phyloP scores from a whole-genome alignment of 2,888 invertebrate genomes.

The Eupithecia centaureata region DNA sequence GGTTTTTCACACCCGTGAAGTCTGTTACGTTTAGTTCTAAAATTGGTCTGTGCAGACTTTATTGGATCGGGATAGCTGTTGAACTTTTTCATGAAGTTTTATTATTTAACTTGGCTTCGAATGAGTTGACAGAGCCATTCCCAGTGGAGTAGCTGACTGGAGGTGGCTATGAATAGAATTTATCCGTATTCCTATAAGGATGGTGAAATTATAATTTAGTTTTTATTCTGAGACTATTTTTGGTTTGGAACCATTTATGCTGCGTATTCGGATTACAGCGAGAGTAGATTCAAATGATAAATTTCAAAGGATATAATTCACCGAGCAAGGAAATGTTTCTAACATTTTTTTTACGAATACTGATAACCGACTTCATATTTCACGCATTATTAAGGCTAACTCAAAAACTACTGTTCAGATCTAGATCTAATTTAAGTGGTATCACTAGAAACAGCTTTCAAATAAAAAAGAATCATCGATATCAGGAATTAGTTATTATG shows the following conservation, averaged over 20 bases:
- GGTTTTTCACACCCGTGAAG: conserved; percentile 30
- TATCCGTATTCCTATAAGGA: neutral
- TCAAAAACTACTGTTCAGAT: too few species aligned
- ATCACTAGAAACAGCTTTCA: too few species aligned
- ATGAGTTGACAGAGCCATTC: neutral
- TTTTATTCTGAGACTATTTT: neutral
- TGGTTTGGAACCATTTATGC: neutral
- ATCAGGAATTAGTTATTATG: too few species aligned
- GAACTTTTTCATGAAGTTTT: conserved; percentile 3
- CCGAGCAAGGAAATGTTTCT: too few species aligned
- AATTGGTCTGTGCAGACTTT: conserved; percentile 29
- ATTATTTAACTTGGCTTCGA: conserved; percentile 1
- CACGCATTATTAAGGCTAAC: too few species aligned
- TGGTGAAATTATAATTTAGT: neutral
- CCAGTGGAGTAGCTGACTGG: neutral
- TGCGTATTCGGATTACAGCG: neutral
- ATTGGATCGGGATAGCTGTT: conserved; percentile 19
- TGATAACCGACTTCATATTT: too few species aligned
- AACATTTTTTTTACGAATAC: too few species aligned
- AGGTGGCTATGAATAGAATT: neutral
- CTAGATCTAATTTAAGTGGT: too few species aligned
- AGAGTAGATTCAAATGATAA: too few species aligned
- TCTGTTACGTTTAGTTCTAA: conserved; percentile 20
- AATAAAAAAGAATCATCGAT: too few species aligned
- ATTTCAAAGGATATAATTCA: too few species aligned